Percentiles rank a stretch among this genome's conserved stretches.
Conservation (phyloP, 1,140 invertebrate species). For the Microplitis mediator region DNA sequence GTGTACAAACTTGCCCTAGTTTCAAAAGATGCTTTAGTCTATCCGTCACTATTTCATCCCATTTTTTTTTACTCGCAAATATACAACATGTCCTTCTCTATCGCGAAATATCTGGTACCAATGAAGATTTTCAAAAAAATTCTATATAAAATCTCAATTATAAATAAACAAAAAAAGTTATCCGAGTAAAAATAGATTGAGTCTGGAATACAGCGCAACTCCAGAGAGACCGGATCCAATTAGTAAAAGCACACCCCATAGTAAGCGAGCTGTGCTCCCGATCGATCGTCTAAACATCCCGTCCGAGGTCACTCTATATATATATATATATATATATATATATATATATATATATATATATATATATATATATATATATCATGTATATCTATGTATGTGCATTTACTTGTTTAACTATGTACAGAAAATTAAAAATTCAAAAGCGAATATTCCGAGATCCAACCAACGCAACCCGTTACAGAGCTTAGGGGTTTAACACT, state of each 20-base stretch:
- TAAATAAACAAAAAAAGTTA: background rate
- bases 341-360: background rate
- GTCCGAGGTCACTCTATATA: constrained; percentile 14
- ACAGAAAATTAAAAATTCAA: too few species aligned
- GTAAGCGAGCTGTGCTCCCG: constrained; percentile 5
- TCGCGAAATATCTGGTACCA: too few species aligned
- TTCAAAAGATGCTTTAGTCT: constrained; percentile 17
- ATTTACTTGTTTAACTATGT: too few species aligned
- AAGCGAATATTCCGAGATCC: too few species aligned
- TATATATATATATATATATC: background rate
- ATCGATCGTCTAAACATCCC: constrained; percentile 22
- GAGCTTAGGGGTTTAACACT: too few species aligned
- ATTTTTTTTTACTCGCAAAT: too few species aligned
- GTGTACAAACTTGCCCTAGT: constrained; percentile 38
- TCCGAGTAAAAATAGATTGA: background rate
- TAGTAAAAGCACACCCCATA: constrained; percentile 18
- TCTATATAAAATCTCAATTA: background rate
- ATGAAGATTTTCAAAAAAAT: too few species aligned
- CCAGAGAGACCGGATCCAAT: constrained; percentile 13
- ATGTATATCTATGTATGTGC: background rate
- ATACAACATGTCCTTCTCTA: too few species aligned
- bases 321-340: background rate
- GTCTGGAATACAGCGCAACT: too few species aligned
- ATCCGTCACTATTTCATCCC: background rate
- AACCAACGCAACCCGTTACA: too few species aligned